Evolutionary conservation across 2,113 vertebrate species (phyloP), one percentile per base, ranked within the genome.

Genomic region (Stigmatopora argus): DNA sequence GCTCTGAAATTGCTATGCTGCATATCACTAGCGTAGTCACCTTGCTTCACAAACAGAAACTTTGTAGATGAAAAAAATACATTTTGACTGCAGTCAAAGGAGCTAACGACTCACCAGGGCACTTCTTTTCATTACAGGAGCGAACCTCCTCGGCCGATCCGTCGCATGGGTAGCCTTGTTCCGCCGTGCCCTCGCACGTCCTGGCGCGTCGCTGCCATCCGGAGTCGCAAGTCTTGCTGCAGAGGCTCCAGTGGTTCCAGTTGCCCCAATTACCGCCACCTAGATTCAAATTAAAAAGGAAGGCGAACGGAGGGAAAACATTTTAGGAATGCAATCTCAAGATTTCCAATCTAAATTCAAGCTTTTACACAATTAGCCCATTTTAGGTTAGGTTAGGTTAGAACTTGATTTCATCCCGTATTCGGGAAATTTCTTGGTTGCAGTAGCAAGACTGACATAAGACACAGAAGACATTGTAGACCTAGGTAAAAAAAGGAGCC

Each of bases 161-260:
- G 52, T 98, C 94, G 0, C 97, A 99, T 17, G 96, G 94, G 74
- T 95, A 94, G 67, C 93, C 93, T 87, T 95, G 93, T 1, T 89
- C 9, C 0, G 93, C 95, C 0, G 90, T 91, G 80, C 92, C 94
- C 87, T 98, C 93, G 8, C 97, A 99, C 94, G 95, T 93, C 80
- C 96, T 92, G 92, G 95, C 94, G 71, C 97, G 95, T 3, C 92
- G 93, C 91, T 97, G 96, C 94, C 92, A 98, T 56, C 97, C 96
- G 0, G 93, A 96, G 90, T 99, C 96, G 0, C 97, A 98, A 0
- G 95, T 98, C 88, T 98, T 98, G 80, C 95, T 98, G 86, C 97
- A 99, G 70, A 94, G 89, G 76, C 93, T 96, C 97, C 97, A 99
- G 57, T 95, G 93, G 71, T 95, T 99, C 97, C 97, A 99, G 0